Percentiles rank a stretch among this genome's conserved stretches.
These are phyloP conservation scores for Drosophila kambysellisi DNA, from an alignment of 2,888 invertebrate genomes.

Conservation along the genomic window DNA sequence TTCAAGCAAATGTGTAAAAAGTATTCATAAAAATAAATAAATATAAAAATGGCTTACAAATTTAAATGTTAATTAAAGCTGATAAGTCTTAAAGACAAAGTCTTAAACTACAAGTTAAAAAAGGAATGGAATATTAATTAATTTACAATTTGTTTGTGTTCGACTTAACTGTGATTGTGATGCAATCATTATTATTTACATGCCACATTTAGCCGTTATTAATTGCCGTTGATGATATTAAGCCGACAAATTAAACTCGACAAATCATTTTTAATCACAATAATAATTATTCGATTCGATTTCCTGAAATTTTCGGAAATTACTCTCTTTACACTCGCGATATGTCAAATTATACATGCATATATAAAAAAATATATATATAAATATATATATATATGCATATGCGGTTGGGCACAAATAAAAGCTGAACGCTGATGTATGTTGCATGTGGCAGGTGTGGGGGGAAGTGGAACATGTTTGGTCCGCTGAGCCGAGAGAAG, in stretches of 20 bases:
- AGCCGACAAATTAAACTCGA: constrained; percentile 5
- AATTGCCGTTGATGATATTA: constrained; percentile 4
- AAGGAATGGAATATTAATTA: neutral
- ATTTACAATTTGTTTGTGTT: neutral
- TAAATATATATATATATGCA: neutral
- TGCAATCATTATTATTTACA: neutral
- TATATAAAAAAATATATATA: neutral
- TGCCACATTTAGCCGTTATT: neutral
- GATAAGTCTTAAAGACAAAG: neutral
- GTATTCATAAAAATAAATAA: neutral
- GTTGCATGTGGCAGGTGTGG: constrained; percentile 1
- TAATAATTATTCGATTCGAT: constrained; percentile 1
- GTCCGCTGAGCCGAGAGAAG: constrained; percentile 47
- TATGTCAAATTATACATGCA: neutral
- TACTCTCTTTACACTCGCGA: neutral
- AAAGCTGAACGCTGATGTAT: constrained; percentile 87
- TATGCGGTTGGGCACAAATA: constrained; percentile 21
- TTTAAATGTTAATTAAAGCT: neutral
- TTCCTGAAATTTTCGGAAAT: neutral
- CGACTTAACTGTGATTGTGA: neutral
- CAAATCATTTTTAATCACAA: constrained; percentile 6
- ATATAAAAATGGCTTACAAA: rapidly evolving
- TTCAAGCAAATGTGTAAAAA: neutral
- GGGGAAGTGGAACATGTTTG: constrained; percentile 23
- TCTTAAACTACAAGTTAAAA: neutral